Evolutionary conservation across 2,113 vertebrate genomes (phyloP).

Genomic region (Cathartes aura): DNA sequence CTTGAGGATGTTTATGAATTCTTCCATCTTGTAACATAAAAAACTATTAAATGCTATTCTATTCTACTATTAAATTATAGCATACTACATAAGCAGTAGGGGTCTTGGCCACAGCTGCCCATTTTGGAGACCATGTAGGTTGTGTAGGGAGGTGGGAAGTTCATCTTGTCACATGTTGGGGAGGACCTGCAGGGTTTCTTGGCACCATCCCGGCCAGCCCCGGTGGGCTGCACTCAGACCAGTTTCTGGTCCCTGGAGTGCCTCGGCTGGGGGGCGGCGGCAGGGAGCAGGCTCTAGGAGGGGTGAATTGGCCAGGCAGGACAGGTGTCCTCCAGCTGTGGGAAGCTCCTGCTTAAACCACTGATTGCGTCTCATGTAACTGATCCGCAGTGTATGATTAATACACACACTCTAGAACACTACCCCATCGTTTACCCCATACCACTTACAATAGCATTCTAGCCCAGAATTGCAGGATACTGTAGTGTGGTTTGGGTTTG

Average conservation of each 20-base stretch:
- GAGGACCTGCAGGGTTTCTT: not conserved
- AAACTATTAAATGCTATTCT: not conserved
- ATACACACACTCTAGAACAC: not conserved
- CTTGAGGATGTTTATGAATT: accelerated
- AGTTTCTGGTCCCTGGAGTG: not conserved
- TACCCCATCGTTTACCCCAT: not conserved
- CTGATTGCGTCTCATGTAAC: not conserved
- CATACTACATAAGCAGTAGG: not conserved
- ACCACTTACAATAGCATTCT: not conserved
- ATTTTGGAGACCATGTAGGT: not conserved
- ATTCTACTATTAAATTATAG: not conserved
- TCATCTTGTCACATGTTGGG: accelerated
- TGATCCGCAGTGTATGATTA: not conserved
- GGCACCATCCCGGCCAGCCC: not conserved
- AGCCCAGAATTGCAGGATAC: not conserved
- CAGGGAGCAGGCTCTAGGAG: not conserved
- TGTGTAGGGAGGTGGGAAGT: not conserved
- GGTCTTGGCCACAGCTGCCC: not conserved
- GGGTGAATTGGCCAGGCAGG: not conserved
- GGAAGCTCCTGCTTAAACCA: not conserved
- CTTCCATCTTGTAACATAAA: not conserved
- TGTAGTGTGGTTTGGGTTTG: not conserved
- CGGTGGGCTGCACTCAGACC: accelerated
- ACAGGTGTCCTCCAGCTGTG: not conserved
- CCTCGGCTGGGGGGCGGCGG: accelerated